phyloP scores from a whole-genome alignment of 2,888 invertebrate species.

The Harpalus rubripes region DNA sequence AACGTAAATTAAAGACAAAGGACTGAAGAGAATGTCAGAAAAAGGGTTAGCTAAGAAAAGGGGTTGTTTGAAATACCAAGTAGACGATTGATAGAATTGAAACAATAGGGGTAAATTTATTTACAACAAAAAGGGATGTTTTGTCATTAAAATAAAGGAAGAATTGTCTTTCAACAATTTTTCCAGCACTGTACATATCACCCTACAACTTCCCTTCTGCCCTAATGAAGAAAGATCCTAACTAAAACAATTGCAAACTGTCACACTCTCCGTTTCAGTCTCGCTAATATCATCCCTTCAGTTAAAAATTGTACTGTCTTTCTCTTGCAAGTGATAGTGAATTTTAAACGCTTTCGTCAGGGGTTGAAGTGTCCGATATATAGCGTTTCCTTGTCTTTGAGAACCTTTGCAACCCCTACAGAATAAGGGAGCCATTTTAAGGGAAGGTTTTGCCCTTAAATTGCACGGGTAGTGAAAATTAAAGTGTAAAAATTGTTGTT shows the following conservation, averaged over 20 bases:
- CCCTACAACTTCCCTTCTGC: slow-evolving; percentile 9
- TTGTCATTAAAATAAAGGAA: neutral
- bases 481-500: too few relatives aligned
- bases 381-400: slow-evolving; percentile 34
- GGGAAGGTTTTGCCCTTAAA: slow-evolving; percentile 7
- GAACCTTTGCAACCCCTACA: slow-evolving; percentile 4
- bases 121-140: neutral
- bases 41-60: slow-evolving; percentile 10
- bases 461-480: too few relatives aligned
- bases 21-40: slow-evolving; percentile 23
- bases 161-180: neutral
- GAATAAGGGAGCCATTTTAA: neutral
- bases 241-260: slow-evolving; percentile 44
- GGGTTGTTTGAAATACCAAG: neutral
- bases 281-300: neutral
- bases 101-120: neutral
- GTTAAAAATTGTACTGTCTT: neutral
- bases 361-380: slow-evolving; percentile 31
- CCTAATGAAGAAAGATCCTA: slow-evolving; percentile 44
- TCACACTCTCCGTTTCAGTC: slow-evolving; percentile 10
- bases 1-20: slow-evolving; percentile 54
- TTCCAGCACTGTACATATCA: neutral
- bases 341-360: slow-evolving; percentile 37
- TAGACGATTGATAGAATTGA: neutral
- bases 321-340: slow-evolving; percentile 4